Base-by-base conservation (phyloP, 2,113 vertebrate genomes). In the Furnarius figulus region DNA sequence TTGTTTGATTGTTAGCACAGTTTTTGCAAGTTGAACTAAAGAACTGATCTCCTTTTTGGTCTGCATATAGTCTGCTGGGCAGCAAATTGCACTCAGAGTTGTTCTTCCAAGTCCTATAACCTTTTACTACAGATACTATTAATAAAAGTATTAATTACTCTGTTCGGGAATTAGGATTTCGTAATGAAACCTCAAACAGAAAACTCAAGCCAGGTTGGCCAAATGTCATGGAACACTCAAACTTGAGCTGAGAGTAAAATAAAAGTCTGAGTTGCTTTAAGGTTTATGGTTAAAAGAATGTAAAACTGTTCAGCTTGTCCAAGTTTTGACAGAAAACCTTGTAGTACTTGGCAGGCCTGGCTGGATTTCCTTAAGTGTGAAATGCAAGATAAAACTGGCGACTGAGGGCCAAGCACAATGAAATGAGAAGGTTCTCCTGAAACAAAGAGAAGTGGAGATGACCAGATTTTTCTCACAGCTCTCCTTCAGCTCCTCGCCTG, bases 261-360 rank as follows among this genome's bases (percentile, higher is more conserved):
- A 81, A 58, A 93, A 94, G 79, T 84, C 79, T 88, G 85, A 95
- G 80, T 70, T 90, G 85, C 79, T 93, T 78, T 86, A 74, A 87
- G 93, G 85, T 92, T 96, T 96, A 83, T 0, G 1, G 95, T 83
- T 93, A 88, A 87, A 95, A 71, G 94, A 91, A 93, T 80, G 85
- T 95, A 31, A 80, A 91, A 96, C 71, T 94, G 95, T 90, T 63
- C 82, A 90, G 91, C 92, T 88, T 90, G 89, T 95, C 95, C 91
- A 85, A 96, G 85, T 95, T 96, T 93, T 97, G 94, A 95, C 93
- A 95, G 94, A 66, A 95, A 95, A 74, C 91, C 76, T 83, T 66
- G 89, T 71, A 79, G 89, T n/a, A 46, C 90, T 91, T 95, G 95
- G 91, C 95, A 96, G 91, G 79, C 87, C 87, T 76, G 78, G 67